Conservation (phyloP, 2,113 vertebrate species). For the Elachura formosa region DNA sequence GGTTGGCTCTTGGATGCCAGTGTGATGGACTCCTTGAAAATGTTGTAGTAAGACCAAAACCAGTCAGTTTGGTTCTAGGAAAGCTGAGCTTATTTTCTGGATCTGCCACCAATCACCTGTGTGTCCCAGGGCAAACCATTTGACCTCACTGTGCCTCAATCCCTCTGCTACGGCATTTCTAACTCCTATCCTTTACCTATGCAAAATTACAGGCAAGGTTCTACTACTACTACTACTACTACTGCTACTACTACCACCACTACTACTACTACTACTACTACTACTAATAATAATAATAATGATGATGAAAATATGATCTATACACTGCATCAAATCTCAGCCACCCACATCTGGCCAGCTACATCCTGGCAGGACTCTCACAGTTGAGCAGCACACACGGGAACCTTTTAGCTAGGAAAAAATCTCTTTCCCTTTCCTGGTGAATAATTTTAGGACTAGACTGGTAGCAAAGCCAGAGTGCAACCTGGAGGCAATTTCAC, state of each 20-base stretch:
- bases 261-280: no score
- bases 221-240: no score
- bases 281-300: neutral
- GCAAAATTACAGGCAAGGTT: neutral
- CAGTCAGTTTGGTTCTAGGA: neutral
- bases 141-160: neutral
- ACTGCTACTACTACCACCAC: no score
- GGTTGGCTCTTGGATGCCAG: neutral
- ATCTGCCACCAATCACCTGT: neutral
- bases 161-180: neutral
- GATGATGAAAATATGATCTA: neutral
- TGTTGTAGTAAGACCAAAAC: neutral
- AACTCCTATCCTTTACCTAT: neutral
- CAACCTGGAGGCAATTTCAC: slow-evolving; percentile 40
- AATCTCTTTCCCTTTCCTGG: neutral
- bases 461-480: slow-evolving; percentile 44
- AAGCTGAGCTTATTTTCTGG: neutral
- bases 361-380: neutral
- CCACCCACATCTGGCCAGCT: neutral
- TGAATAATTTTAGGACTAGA: slow-evolving; percentile 43
- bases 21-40: neutral
- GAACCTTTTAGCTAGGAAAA: neutral
- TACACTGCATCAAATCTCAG: neutral
- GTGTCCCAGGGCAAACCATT: neutral
- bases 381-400: neutral